Evolutionary conservation across 2,888 invertebrate species (phyloP), one percentile per base, ranked within the genome.

Genomic region (Clostera curtula): DNA sequence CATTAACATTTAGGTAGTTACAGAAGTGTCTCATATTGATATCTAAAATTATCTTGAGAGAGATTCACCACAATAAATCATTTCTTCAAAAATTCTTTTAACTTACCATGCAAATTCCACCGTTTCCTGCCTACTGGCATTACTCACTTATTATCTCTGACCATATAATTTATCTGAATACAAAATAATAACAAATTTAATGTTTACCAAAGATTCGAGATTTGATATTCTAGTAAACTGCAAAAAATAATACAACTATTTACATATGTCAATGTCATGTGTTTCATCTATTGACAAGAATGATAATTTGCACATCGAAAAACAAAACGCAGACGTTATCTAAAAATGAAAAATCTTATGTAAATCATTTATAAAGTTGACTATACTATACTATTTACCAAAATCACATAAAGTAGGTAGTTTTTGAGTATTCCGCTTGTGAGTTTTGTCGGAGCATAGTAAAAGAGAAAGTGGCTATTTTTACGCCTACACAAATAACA

Each of bases 21-120:
- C n/a, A n/a, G n/a, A n/a, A n/a, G n/a, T n/a, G n/a, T n/a, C n/a
- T n/a, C n/a, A n/a, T n/a, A n/a, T n/a, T n/a, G n/a, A n/a, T n/a
- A n/a, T n/a, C n/a, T n/a, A n/a, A n/a, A n/a, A n/a, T n/a, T n/a
- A n/a, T n/a, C n/a, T n/a, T n/a, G n/a, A n/a, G n/a, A n/a, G n/a
- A n/a, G n/a, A n/a, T n/a, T n/a, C n/a, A n/a, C n/a, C n/a, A n/a
- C n/a, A n/a, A n/a, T n/a, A n/a, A n/a, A n/a, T n/a, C n/a, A n/a
- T n/a, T n/a, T n/a, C n/a, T n/a, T n/a, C n/a, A n/a, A n/a, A 32
- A 27, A 29, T 21, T 31, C 23, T 25, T 3, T 19, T 19, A 19
- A 61, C 74, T 75, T 87, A 91, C 91, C 90, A 77, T 90, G 90
- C 50, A 91, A 73, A 58, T 89, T 89, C 92, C 92, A 92, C 57